A percentile compares a stretch with the other conserved stretches of the same genome.
Evolutionary conservation across 2,113 vertebrate species (phyloP).

Genomic region (Barbus barbus): DNA sequence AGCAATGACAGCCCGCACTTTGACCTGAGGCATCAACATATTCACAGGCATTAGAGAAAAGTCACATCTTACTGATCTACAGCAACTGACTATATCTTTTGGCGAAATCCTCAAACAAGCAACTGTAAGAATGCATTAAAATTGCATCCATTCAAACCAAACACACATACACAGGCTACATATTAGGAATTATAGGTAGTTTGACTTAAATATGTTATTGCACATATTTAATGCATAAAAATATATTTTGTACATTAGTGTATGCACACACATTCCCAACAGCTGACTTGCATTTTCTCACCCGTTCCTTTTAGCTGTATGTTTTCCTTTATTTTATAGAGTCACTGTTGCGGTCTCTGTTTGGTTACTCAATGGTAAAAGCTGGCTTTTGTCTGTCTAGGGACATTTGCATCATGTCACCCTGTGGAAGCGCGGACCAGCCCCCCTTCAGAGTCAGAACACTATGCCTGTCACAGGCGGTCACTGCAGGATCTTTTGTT

Average conservation of each 20-base stretch:
- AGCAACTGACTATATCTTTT: neutral
- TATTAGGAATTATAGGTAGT: neutral
- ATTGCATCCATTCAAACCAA: neutral
- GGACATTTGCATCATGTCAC: conserved; percentile 47
- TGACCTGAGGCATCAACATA: neutral
- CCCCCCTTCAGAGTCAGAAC: conserved; percentile 36
- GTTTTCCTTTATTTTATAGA: conserved; percentile 37
- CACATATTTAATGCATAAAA: neutral
- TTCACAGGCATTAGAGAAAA: neutral
- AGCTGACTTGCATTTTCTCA: conserved; percentile 18
- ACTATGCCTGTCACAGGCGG: conserved; percentile 55
- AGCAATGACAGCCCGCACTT: neutral
- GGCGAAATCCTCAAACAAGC: neutral
- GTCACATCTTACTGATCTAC: neutral
- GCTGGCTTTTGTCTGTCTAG: conserved; percentile 46
- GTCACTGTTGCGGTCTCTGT: conserved; percentile 36
- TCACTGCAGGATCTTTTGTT: conserved; percentile 58
- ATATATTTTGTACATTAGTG: neutral
- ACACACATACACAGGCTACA: no score
- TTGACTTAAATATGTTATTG: neutral
- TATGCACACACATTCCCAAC: neutral
- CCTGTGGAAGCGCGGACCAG: conserved; percentile 9
- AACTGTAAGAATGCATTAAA: neutral
- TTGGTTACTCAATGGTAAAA: conserved; percentile 46
- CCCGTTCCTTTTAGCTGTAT: neutral